Evolutionary conservation across 2,113 vertebrate genomes (phyloP).

Genomic region (Trinectes maculatus): DNA sequence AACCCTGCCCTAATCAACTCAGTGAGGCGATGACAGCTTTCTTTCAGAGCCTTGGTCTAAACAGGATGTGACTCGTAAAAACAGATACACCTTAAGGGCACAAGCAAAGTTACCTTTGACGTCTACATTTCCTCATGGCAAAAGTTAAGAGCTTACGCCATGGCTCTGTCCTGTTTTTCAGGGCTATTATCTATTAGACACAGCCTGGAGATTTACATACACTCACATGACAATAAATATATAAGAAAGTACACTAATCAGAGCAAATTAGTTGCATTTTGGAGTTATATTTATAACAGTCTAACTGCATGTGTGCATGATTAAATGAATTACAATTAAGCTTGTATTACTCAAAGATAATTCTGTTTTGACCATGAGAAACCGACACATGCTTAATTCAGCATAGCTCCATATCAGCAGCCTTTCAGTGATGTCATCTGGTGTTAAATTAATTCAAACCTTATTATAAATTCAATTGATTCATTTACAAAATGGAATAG

Average conservation of each 20-base stretch:
- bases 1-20: not conserved
- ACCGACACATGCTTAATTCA: not conserved
- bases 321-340: not conserved
- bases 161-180: not conserved
- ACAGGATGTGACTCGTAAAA: not conserved
- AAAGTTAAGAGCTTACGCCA: not conserved
- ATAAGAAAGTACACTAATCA: not conserved
- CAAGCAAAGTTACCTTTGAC: not conserved
- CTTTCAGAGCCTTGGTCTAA: not conserved
- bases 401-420: not conserved
- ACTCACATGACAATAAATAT: not conserved
- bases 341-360: not conserved
- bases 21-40: not conserved
- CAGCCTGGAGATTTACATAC: not conserved
- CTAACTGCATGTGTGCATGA: not conserved
- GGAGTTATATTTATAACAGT: not conserved
- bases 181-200: not conserved
- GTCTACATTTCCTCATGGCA: conserved; percentile 1
- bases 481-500: not conserved
- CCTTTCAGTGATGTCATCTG: not conserved
- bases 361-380: not conserved
- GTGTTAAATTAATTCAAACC: not conserved
- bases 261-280: not conserved
- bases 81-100: not conserved
- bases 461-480: not conserved